These are phyloP conservation scores for Indri indri DNA, from an alignment of 2,113 vertebrate species.

Conservation along the genomic window DNA sequence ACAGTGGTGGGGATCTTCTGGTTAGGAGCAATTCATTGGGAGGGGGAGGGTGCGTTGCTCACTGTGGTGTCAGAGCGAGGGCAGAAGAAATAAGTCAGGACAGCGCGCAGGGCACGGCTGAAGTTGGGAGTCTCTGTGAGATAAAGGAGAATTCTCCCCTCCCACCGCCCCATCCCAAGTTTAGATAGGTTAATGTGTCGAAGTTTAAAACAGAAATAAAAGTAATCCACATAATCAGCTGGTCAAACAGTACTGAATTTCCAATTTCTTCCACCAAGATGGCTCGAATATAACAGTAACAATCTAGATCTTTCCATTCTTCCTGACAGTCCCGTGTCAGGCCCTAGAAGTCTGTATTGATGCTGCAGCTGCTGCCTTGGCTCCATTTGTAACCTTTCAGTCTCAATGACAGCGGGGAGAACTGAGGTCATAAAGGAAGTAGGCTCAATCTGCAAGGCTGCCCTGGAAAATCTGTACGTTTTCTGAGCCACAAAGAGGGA, in stretches of 20 bases:
- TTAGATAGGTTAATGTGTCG: slow-evolving; percentile 68
- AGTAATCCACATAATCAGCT: slow-evolving; percentile 72
- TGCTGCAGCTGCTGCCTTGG: slow-evolving; percentile 95
- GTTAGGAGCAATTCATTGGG: background rate
- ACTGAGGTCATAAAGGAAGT: slow-evolving; percentile 95
- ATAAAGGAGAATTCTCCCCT: background rate
- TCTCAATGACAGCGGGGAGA: slow-evolving; percentile 93
- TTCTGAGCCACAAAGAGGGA: slow-evolving; percentile 89
- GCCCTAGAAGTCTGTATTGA: slow-evolving; percentile 93
- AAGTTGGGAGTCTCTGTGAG: background rate
- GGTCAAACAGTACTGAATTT: slow-evolving; percentile 59
- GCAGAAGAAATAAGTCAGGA: slow-evolving; percentile 58
- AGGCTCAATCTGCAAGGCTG: slow-evolving; percentile 93
- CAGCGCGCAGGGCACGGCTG: slow-evolving; percentile 2
- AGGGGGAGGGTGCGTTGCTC: background rate
- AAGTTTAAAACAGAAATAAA: slow-evolving; percentile 57
- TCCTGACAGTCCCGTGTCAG: slow-evolving; percentile 91
- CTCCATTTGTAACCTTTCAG: slow-evolving; percentile 92
- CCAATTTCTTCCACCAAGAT: slow-evolving; percentile 41
- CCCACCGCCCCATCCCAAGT: background rate
- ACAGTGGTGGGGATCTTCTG: background rate
- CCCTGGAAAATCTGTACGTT: slow-evolving; percentile 91
- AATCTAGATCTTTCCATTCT: slow-evolving; percentile 90
- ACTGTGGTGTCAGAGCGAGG: background rate
- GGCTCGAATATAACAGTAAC: slow-evolving; percentile 46